A percentile compares a stretch with the other conserved stretches of the same genome.
Evolutionary conservation across 2,797 vertebrate species (phyloP).

Genomic region (Aphelocoma californica): DNA sequence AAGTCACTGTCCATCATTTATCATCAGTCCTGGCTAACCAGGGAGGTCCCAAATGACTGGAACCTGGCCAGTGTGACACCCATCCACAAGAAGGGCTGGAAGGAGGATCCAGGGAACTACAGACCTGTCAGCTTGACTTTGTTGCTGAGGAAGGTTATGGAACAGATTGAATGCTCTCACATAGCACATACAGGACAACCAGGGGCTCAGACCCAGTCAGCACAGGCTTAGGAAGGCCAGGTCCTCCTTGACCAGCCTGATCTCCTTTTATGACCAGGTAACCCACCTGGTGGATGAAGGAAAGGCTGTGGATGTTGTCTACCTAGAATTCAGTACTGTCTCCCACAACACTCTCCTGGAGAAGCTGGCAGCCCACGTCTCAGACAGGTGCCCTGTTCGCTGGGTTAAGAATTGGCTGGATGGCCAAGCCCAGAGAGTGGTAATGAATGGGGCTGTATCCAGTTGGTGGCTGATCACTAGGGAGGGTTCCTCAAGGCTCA

Average conservation of each 20-base stretch:
- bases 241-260: not conserved
- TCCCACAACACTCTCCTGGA: not conserved
- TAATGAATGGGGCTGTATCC: no score
- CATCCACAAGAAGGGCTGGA: not conserved
- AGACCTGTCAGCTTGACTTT: not conserved
- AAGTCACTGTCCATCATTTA: no score
- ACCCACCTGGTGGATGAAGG: not conserved
- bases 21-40: not conserved
- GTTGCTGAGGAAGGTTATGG: not conserved
- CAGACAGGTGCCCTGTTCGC: not conserved
- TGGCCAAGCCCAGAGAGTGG: not conserved
- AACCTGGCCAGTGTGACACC: not conserved
- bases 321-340: not conserved
- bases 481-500: not conserved
- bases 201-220: not conserved
- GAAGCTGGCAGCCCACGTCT: not conserved
- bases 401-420: not conserved
- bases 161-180: not conserved
- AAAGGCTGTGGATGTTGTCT: not conserved
- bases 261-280: not conserved
- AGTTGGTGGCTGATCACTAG: fast-evolving
- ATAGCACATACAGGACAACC: no score
- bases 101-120: not conserved
- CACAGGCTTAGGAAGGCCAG: not conserved
- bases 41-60: not conserved